A percentile compares a stretch with the other conserved stretches of the same genome.
Conservation (phyloP, 2,888 invertebrate species). For the Listrodromus nycthemerus region DNA sequence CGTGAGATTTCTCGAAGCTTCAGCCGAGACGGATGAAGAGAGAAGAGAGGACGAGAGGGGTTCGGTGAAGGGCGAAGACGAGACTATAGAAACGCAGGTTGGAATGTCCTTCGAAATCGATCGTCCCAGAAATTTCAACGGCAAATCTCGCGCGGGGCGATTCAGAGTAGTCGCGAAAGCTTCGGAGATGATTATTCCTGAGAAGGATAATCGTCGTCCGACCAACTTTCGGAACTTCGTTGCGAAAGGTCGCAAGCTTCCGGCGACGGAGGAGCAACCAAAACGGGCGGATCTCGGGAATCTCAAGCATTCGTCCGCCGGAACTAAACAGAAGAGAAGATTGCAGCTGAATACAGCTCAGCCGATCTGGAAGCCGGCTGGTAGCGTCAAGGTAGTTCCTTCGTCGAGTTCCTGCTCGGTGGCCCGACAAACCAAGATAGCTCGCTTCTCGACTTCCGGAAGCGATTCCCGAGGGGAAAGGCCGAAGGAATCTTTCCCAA, state of each 20-base stretch:
- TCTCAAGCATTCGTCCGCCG: neutral
- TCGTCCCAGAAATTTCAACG: neutral
- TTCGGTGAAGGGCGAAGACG: conserved; percentile 2
- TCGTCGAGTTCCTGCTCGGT: conserved; percentile 50
- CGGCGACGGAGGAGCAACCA: neutral
- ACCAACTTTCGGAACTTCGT: neutral
- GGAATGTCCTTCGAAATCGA: conserved; percentile 20
- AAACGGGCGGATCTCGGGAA: neutral
- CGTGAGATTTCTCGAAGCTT: conserved; percentile 21
- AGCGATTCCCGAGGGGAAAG: conserved; percentile 19
- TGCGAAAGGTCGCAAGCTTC: neutral
- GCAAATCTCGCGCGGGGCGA: conserved; percentile 6
- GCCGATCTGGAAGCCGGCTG: conserved; percentile 68
- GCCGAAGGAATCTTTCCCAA: neutral
- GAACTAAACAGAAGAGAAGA: neutral
- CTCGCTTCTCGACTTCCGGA: neutral
- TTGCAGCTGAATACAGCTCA: conserved; percentile 7
- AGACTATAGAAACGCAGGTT: conserved; percentile 35
- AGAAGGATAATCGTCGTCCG: conserved; percentile 5
- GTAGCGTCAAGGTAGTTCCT: conserved; percentile 47
- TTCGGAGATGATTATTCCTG: conserved; percentile 32
- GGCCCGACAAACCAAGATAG: conserved; percentile 34
- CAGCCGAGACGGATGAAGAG: neutral
- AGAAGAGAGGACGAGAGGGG: neutral
- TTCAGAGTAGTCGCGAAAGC: conserved; percentile 30